A percentile compares a stretch with the other conserved stretches of the same genome.
Conservation (phyloP, 2,797 vertebrate species). For the Chiroxiphia lanceolata region DNA sequence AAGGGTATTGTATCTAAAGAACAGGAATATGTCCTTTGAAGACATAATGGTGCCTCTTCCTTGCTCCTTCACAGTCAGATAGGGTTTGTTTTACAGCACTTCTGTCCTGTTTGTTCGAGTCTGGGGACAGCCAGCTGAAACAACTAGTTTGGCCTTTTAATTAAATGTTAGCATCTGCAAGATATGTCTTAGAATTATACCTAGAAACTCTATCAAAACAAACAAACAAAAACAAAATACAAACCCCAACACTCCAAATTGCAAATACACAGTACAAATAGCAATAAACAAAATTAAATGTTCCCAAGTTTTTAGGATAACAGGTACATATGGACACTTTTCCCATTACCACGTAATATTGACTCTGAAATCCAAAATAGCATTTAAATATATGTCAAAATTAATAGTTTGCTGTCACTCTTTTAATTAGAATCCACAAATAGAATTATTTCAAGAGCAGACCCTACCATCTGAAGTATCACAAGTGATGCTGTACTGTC, state of each 20-base stretch:
- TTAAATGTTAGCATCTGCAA: neutral
- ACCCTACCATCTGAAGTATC: neutral
- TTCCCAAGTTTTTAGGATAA: neutral
- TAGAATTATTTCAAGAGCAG: neutral
- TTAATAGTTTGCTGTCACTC: neutral
- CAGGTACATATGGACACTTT: neutral
- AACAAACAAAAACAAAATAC: neutral
- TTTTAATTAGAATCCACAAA: neutral
- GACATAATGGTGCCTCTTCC: neutral
- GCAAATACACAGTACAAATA: neutral
- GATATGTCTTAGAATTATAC: neutral
- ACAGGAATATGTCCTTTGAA: neutral
- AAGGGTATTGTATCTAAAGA: neutral
- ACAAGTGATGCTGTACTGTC: neutral
- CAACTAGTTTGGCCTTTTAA: neutral
- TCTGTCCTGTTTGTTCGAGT: neutral
- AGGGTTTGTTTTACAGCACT: neutral
- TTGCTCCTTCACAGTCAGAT: neutral
- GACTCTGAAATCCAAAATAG: neutral
- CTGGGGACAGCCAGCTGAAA: neutral
- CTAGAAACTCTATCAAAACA: neutral
- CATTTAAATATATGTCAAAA: neutral
- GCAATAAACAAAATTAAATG: neutral
- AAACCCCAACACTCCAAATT: neutral
- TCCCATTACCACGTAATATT: neutral